Evolutionary conservation across 1,140 invertebrate species (phyloP), one percentile per base, ranked within the genome.

Genomic region (Streblospio benedicti): DNA sequence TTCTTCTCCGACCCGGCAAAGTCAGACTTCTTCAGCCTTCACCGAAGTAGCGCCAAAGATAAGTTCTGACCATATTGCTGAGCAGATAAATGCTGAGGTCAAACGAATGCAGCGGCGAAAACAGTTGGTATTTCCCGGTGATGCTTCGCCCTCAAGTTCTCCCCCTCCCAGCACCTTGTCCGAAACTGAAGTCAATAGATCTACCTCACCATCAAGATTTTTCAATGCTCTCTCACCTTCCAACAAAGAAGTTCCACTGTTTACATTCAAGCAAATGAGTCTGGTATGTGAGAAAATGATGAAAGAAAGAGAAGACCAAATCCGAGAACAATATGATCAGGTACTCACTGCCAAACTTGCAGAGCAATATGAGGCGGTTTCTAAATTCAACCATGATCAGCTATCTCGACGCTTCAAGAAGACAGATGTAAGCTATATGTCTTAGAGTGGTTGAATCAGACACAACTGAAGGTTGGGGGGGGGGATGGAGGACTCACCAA

Each of bases 301-400:
- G 41, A 88, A 89, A 72, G 93, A 97, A 71, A 85, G 91, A 65
- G 93, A 97, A 79, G 85, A 85, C 67, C 85, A 91, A 72, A 86
- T 97, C 57, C 83, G 90, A 70, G 88, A 92, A 73, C 88, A 95
- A 79, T 97, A 97, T 77, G 91, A 97, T 79, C 84, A 86, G 66
- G 90, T 93, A 66, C 82, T 97, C 65, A 89, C 85, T 68, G 84
- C 83, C 73, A 96, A 96, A 81, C 83, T 97, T 66, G 88, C 91
- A 47, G 93, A 97, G 80, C 93, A 97, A 79, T 97, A 97, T 76
- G 93, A 97, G 79, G 88, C 91, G 69, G 97, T 97, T 80, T 90
- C 96, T 23, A 94, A 93, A 79, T 97, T 97, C 78, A 96, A 93
- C 65, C 89, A 92, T 72, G 93, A 97, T 81, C 93, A 97, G 82